Percentiles rank a stretch among this genome's conserved stretches.
Evolutionary conservation across 2,113 vertebrate species (phyloP).

Genomic region (Pelvicachromis taeniatus): DNA sequence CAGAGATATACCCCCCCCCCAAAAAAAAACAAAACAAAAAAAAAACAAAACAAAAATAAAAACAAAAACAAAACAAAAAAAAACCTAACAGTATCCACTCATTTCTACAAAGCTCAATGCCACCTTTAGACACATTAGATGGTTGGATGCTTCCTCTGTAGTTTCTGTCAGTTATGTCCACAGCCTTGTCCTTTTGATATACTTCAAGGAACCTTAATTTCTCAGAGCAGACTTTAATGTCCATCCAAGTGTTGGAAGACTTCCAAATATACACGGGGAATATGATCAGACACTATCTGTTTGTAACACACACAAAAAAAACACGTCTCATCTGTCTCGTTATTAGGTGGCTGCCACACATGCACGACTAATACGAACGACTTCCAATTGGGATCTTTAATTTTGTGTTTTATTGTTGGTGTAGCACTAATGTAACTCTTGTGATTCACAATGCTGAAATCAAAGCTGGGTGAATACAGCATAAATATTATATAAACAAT

Average conservation of each 20-base stretch:
- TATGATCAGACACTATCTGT: background rate
- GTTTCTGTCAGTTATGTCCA: background rate
- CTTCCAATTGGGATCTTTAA: background rate
- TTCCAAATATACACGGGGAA: background rate
- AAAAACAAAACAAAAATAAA: no score
- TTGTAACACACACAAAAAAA: background rate
- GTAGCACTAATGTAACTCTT: background rate
- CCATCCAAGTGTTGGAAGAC: background rate
- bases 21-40: no score
- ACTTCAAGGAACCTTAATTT: background rate
- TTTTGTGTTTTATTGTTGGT: background rate
- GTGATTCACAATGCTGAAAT: background rate
- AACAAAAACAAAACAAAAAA: no score
- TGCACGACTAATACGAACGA: background rate
- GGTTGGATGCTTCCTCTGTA: background rate
- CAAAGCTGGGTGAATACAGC: background rate
- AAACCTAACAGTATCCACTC: background rate
- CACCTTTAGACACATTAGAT: background rate
- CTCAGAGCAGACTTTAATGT: background rate
- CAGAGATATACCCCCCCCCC: no score
- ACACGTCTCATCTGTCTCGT: background rate
- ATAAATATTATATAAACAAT: background rate
- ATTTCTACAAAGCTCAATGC: background rate
- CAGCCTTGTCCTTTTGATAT: background rate
- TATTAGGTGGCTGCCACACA: background rate